Base-by-base conservation (phyloP, 2,797 vertebrate genomes). In the Macrochelys suwanniensis region DNA sequence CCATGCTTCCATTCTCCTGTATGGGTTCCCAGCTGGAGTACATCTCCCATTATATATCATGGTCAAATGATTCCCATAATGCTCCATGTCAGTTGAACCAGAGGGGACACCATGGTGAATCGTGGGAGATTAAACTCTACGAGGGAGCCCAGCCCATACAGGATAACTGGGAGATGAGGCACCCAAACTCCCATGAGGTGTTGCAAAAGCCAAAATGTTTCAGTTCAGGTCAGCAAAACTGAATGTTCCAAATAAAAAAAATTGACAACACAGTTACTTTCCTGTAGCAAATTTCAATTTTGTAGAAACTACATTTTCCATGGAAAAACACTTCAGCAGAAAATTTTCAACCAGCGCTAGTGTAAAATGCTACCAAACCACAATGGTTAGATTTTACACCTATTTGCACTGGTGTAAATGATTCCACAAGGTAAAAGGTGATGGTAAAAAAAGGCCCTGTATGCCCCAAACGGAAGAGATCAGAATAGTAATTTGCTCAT, bases 341-440 rank as follows among this genome's bases (percentile, higher is more conserved):
- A 78, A 61, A 89, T 65, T 89, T 91, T 10, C n/a, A 37, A 21
- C 87, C 95, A 95, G 90, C 87, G 88, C 92, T 13, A 84, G 85
- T 5, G 87, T 71, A 37, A 42, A 71, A 91, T 0, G 0, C 82
- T 3, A 47, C 74, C 61, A 19, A 47, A 54, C 74, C 77, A 9
- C 78, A 10, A 74, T 2, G 2, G 89, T 78, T 87, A 74, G 16
- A 1, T 84, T 89, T 92, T 89, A 87, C 93, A 1, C 0, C 0
- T 33, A 90, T 82, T 92, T 5, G 2, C 50, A 2, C 84, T 90
- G 56, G 87, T 87, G 82, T 89, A 80, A 91, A 56, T 81, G 89
- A 1, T 82, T 95, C 76, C 82, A 65, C 2, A 2, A 74, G 65
- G 26, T 42, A 12, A 21, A 71, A 19, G 37, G 19, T 37, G 33